Conservation (phyloP, 2,797 vertebrate species). For the Cryptoblepharus egeriae region DNA sequence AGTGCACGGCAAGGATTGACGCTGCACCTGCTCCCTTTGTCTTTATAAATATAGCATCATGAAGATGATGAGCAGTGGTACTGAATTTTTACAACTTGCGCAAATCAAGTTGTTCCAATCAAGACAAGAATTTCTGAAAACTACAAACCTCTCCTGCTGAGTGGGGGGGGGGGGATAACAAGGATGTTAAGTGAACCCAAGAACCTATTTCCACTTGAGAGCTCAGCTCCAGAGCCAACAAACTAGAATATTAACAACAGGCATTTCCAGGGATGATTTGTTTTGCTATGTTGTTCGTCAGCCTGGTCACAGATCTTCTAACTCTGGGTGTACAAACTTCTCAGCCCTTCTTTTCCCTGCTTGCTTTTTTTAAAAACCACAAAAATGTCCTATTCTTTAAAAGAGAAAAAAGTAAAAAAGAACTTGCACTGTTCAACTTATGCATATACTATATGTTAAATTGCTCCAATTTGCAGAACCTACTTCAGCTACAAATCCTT, state of each 20-base stretch:
- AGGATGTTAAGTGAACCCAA: slow-evolving; percentile 3
- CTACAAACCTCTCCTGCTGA: background rate
- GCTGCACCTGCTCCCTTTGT: slow-evolving; percentile 42
- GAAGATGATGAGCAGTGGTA: background rate
- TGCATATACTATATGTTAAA: no score
- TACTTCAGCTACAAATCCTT: background rate
- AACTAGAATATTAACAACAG: slow-evolving; percentile 1
- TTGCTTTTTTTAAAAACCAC: no score
- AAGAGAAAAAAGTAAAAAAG: no score
- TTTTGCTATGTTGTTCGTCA: background rate
- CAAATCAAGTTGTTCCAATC: slow-evolving; percentile 28
- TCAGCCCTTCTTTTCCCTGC: background rate
- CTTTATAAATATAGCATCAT: slow-evolving; percentile 34
- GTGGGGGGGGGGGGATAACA: background rate
- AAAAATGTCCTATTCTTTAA: no score
- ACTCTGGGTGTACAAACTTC: background rate
- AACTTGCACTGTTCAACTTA: no score
- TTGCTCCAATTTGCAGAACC: background rate
- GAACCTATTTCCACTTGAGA: background rate
- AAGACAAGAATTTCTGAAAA: slow-evolving; percentile 29
- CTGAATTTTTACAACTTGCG: slow-evolving; percentile 26
- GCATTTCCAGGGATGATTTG: background rate
- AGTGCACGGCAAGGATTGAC: slow-evolving; percentile 1
- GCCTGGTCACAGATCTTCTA: background rate
- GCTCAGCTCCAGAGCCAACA: background rate